A percentile compares a stretch with the other conserved stretches of the same genome.
Evolutionary conservation across 2,888 invertebrate species (phyloP).

Genomic region (Strigamia transsilvanica): DNA sequence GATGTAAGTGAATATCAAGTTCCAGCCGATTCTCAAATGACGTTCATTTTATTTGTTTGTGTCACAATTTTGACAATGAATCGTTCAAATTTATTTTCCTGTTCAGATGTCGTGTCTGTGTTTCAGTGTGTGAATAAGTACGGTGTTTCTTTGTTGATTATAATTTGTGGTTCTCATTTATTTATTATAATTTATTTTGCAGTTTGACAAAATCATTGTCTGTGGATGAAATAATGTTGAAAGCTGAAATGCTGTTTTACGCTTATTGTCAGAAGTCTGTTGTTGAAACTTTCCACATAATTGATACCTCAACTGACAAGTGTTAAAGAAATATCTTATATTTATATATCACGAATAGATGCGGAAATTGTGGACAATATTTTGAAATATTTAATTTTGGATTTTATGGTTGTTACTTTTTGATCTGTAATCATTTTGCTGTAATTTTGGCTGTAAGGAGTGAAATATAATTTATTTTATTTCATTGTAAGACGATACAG

Average conservation of each 20-base stretch:
- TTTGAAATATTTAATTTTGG: not conserved
- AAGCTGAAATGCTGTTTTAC: conserved; percentile 50
- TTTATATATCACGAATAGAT: not conserved
- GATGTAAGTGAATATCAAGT: conserved; percentile 11
- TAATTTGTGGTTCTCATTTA: not conserved
- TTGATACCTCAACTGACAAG: not conserved
- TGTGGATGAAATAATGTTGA: conserved; percentile 11
- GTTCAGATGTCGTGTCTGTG: conserved; percentile 23
- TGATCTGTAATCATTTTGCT: not conserved
- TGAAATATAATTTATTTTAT: not conserved
- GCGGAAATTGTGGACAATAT: not conserved
- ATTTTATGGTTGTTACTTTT: no score
- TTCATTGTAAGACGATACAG: no score
- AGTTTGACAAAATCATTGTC: conserved; percentile 33
- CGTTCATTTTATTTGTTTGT: conserved; percentile 51
- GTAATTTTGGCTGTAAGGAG: not conserved
- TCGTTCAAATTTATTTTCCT: conserved; percentile 43
- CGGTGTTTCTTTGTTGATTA: not conserved
- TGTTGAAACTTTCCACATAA: conserved; percentile 49
- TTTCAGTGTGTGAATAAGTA: conserved; percentile 52
- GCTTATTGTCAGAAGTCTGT: conserved; percentile 51
- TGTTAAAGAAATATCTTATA: not conserved
- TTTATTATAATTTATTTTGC: not conserved
- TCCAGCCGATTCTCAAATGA: conserved; percentile 46
- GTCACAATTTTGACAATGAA: conserved; percentile 41